phyloP scores from a whole-genome alignment of 2,888 invertebrate genomes.

The Plagodis dolabraria region DNA sequence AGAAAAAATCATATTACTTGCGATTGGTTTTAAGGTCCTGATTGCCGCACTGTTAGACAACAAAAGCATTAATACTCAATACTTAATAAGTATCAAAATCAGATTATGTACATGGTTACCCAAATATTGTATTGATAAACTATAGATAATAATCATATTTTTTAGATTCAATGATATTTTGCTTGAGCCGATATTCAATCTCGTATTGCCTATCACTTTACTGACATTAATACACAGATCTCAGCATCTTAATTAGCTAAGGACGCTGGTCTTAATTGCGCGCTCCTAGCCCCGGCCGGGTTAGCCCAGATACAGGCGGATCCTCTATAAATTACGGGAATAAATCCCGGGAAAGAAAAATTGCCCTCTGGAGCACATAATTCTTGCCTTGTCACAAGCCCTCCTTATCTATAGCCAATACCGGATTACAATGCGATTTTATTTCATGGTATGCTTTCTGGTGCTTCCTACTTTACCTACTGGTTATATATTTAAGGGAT shows the following conservation, averaged over 20 bases:
- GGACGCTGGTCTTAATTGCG: slow-evolving; percentile 76
- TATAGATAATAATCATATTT: too few relatives aligned
- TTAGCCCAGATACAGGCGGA: slow-evolving; percentile 83
- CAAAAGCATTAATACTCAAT: too few relatives aligned
- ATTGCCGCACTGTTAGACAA: too few relatives aligned
- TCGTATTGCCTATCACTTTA: too few relatives aligned
- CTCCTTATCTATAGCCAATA: slow-evolving; percentile 84
- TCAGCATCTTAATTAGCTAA: slow-evolving; percentile 62
- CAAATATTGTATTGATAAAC: too few relatives aligned
- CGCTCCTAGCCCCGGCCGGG: slow-evolving; percentile 65
- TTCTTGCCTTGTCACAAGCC: slow-evolving; percentile 85
- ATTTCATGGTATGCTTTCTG: slow-evolving; percentile 76
- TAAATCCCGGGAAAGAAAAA: slow-evolving; percentile 85
- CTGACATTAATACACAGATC: slow-evolving; percentile 20
- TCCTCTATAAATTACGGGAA: slow-evolving; percentile 84
- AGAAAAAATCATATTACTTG: too few relatives aligned
- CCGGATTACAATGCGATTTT: slow-evolving; percentile 85
- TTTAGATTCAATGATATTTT: too few relatives aligned
- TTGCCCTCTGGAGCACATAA: slow-evolving; percentile 85
- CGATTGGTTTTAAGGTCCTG: too few relatives aligned
- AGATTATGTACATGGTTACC: too few relatives aligned
- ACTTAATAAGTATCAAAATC: too few relatives aligned
- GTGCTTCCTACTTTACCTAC: slow-evolving; percentile 49
- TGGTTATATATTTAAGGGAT: slow-evolving; percentile 16
- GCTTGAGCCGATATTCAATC: too few relatives aligned